phyloP scores from a whole-genome alignment of 2,888 invertebrate species.

The Odontocolon sp. region DNA sequence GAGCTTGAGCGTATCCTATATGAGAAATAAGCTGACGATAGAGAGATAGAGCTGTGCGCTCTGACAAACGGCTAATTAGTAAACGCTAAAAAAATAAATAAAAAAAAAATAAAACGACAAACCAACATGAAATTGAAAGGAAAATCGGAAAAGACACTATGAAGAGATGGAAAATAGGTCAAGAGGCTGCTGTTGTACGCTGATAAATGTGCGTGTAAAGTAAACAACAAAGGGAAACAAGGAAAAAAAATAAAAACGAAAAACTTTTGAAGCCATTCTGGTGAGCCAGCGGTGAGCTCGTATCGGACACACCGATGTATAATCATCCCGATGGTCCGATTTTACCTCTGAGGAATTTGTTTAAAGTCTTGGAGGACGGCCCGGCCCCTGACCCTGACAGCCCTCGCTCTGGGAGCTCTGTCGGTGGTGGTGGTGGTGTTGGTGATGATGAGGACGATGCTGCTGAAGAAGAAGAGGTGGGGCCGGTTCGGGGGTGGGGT shows the following conservation, averaged over 20 bases:
- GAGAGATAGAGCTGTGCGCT: not conserved
- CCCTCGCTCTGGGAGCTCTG: constrained; percentile 66
- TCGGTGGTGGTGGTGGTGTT: constrained; percentile 63
- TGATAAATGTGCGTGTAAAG: constrained; percentile 6
- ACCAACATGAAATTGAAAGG: constrained; percentile 1
- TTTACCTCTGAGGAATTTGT: constrained; percentile 79
- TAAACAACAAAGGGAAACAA: constrained; percentile 15
- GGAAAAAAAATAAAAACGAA: constrained; percentile 8
- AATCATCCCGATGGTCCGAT: constrained; percentile 63
- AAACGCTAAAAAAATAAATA: not conserved
- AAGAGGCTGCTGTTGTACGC: not conserved
- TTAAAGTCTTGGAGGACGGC: constrained; percentile 78
- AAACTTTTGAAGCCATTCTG: constrained; percentile 59
- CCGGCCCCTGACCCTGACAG: constrained; percentile 71
- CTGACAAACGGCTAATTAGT: constrained; percentile 24
- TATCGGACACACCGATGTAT: constrained; percentile 62
- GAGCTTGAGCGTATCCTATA: constrained; percentile 41
- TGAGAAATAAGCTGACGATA: constrained; percentile 28
- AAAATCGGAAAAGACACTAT: not conserved
- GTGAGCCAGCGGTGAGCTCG: constrained; percentile 55
- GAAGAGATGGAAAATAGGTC: constrained; percentile 8
- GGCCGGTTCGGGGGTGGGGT: constrained; percentile 58
- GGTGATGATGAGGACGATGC: constrained; percentile 64
- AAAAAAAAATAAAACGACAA: not conserved
- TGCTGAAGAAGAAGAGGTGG: constrained; percentile 60